These are phyloP conservation scores for Zeugodacus cucurbitae DNA, from an alignment of 1,140 invertebrate species.

Conservation along the genomic window DNA sequence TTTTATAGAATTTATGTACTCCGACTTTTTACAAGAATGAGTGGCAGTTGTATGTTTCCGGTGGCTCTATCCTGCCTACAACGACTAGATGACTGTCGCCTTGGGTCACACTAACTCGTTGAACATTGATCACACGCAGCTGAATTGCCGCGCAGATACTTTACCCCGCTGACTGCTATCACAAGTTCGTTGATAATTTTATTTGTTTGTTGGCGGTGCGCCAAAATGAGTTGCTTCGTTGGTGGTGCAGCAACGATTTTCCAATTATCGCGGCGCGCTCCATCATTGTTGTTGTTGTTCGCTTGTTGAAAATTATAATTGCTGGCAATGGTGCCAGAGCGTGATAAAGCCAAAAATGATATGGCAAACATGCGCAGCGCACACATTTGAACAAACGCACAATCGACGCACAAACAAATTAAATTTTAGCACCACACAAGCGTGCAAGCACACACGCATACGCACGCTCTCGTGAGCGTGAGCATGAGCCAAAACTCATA, in stretches of 20 bases:
- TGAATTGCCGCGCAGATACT: neutral
- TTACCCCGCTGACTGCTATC: neutral
- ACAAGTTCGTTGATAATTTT: neutral
- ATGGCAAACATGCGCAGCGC: too few relatives aligned
- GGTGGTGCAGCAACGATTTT: neutral
- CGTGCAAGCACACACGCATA: neutral
- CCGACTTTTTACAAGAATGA: too few relatives aligned
- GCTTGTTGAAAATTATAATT: constrained; percentile 31
- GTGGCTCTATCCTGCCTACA: neutral
- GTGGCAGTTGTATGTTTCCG: neutral
- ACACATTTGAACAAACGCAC: too few relatives aligned
- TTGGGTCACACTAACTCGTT: neutral
- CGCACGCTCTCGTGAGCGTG: too few relatives aligned
- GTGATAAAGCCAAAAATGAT: too few relatives aligned
- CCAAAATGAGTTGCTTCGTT: constrained; percentile 3
- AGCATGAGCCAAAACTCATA: neutral
- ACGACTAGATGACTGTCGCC: neutral
- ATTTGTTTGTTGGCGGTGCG: neutral
- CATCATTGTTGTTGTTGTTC: neutral
- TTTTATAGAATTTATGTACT: too few relatives aligned
- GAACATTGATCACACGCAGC: neutral
- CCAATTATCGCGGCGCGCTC: constrained; percentile 13
- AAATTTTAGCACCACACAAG: neutral
- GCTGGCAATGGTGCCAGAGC: neutral
- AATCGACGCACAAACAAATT: too few relatives aligned